phyloP scores from a whole-genome alignment of 1,140 invertebrate genomes.

The Cherax destructor region DNA sequence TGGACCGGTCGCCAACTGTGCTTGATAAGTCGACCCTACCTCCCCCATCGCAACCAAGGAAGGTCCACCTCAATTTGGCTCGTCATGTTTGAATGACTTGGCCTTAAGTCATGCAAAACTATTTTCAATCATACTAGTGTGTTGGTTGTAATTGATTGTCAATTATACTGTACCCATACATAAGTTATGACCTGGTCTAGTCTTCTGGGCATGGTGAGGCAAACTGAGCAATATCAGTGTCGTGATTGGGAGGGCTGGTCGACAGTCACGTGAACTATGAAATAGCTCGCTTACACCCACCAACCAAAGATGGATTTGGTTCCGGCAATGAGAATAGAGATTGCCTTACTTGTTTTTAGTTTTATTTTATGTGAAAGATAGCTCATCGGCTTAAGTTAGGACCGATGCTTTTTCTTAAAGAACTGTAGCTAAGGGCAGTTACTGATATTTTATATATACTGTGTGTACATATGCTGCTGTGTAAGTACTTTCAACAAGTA shows the following conservation, averaged over 20 bases:
- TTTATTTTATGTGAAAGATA: background rate
- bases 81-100: too few relatives aligned
- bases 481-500: too few relatives aligned
- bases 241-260: background rate
- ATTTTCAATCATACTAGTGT: too few relatives aligned
- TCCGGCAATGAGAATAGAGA: slow-evolving; percentile 12
- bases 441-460: background rate
- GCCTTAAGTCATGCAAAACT: too few relatives aligned
- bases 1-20: background rate
- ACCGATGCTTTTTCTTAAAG: background rate
- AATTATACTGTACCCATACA: too few relatives aligned
- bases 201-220: background rate
- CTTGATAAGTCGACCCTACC: background rate
- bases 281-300: background rate
- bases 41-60: background rate
- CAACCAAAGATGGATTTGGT: slow-evolving; percentile 18
- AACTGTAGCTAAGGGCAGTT: background rate
- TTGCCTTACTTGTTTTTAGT: background rate
- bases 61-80: too few relatives aligned
- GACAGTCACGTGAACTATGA: background rate
- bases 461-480: too few relatives aligned
- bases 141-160: too few relatives aligned
- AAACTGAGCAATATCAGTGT: too few relatives aligned
- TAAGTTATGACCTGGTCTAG: background rate
- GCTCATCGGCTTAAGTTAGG: background rate